Conservation (phyloP, 53 echinoderm and acorn worm species). For the Paracentrotus lividus region DNA sequence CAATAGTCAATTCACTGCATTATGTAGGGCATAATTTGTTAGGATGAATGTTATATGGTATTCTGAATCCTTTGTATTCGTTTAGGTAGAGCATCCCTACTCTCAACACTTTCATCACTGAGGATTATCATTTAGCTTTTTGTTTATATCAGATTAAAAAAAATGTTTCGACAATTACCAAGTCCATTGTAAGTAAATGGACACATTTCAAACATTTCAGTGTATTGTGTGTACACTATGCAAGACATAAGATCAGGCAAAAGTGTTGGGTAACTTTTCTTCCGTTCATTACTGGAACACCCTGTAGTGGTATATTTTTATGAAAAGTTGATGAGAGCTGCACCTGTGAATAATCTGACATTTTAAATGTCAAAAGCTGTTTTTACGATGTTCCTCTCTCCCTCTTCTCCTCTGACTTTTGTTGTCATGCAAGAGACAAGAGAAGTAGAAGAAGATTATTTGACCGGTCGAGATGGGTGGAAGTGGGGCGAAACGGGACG, state of each 20-base stretch:
- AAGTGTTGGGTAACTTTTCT: background rate
- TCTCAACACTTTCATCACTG: too few relatives aligned
- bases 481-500: conserved; percentile 61
- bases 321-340: conserved; percentile 68
- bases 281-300: conserved; percentile 18
- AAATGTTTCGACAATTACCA: too few relatives aligned
- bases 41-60: background rate
- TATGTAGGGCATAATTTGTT: too few relatives aligned
- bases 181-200: too few relatives aligned
- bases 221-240: background rate
- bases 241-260: background rate
- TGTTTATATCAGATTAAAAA: too few relatives aligned
- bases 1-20: too few relatives aligned
- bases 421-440: background rate
- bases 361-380: conserved; percentile 65
- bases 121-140: too few relatives aligned
- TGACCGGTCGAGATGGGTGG: conserved; percentile 58
- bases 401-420: conserved; percentile 20
- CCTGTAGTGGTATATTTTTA: conserved; percentile 49
- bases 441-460: background rate
- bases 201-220: too few relatives aligned
- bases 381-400: conserved; percentile 64
- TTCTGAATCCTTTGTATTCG: too few relatives aligned
- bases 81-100: too few relatives aligned
- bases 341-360: conserved; percentile 71